Base-by-base conservation (phyloP, 2,888 invertebrate species). In the Hemicrepidius hirtus region DNA sequence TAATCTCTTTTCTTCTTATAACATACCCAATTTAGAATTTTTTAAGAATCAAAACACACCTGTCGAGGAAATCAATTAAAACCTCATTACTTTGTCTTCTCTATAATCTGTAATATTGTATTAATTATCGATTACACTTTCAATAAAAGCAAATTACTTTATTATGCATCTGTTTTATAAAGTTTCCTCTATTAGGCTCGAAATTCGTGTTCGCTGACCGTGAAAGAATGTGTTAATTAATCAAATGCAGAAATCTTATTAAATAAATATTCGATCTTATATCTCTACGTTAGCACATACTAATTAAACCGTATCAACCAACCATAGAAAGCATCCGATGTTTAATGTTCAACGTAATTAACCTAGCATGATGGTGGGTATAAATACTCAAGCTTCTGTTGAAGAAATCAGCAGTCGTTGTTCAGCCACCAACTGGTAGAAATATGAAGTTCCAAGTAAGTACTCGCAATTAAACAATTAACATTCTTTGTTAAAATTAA, bases 391-490 rank as follows among this genome's bases (percentile, higher is more conserved):
- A 32, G 13, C 24, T 69, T 40, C 57, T 50, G n/a, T 53, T 46
- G 37, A 49, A 41, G 49, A 63, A 67, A 69, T 68, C 79, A 84
- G 79, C 84, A 85, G 84, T 85, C 82, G 82, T 81, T 81, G 77
- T 78, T 80, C 79, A 77, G 55, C 62, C 49, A 18, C 40, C 37
- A 41, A 20, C 44, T 50, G 46, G 53, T 55, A 62, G 44, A 63
- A 69, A 69, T 75, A 85, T 84, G 84, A 83, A 82, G 76, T 79
- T 83, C 75, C 82, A 82, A 79, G 84, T 84, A 83, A 84, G 83
- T 82, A 85, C 86, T 32, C 85, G 85, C 75, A 84, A n/a, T n/a
- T 86, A 16, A 82, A 87, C 75, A 87, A 87, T 46, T 81, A 84
- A 65, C 24, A 82, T 84, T 55, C 84, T 84, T 68, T 82, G 83